Base-by-base conservation (phyloP, 2,888 invertebrate genomes). In the Myathropa florea region DNA sequence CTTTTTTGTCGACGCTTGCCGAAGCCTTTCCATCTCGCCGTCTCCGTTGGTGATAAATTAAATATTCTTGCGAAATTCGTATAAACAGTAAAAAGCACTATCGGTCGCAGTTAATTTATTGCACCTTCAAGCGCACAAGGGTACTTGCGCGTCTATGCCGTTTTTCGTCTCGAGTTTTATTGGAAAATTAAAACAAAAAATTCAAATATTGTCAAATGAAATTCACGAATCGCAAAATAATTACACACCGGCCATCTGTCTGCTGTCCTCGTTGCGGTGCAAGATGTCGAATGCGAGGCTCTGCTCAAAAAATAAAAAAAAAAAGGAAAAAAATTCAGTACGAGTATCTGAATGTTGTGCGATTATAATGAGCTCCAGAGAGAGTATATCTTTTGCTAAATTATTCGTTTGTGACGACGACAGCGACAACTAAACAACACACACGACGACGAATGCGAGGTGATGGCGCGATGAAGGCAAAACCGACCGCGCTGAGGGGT, bases 161-260 rank as follows among this genome's bases (percentile, higher is more conserved):
- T 14, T 30, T 64, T 70, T 28, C 61, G 24, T 67, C 23, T 24
- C 30, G n/a, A n/a, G 46, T 18, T 46, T 46, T 46, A 46, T 46
- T 46, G 46, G 18, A 46, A 46, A 18, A n/a, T 46, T 46, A n/a
- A 64, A 18, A 73, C 14, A 73, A 53, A 75, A 67, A 86, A 86
- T 77, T 78, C 77, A 84, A 86, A 83, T 78, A 79, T 70, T 70
- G 78, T 78, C 82, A 83, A 78, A 83, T 75, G 60, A 84, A 84
- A 85, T 81, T 85, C 81, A 85, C 67, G 75, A 85, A 73, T 70
- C 70, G 73, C n/a, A 30, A 86, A 82, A 75, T 86, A 83, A 83
- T 86, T 86, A 83, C 65, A 71, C 78, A 78, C 65, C 67, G 78
- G 78, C 86, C 86, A 86, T 86, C 86, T 83, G 83, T 79, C 68